Percentiles rank a stretch among this genome's conserved stretches.
These are phyloP conservation scores for Pygoscelis antarcticus DNA, from an alignment of 2,113 vertebrate genomes.

Conservation along the genomic window DNA sequence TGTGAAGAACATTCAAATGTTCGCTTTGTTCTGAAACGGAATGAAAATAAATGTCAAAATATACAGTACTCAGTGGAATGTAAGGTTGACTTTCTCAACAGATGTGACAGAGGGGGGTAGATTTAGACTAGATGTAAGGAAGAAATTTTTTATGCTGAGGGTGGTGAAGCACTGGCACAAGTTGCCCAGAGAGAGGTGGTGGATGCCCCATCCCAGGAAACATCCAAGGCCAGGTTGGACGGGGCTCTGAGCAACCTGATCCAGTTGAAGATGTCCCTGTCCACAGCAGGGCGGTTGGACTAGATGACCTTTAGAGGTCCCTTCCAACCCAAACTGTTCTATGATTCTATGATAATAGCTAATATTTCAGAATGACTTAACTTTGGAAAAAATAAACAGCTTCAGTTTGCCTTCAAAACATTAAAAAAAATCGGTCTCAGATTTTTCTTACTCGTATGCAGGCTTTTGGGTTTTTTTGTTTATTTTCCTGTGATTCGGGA, in stretches of 20 bases:
- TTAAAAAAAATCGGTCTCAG: not conserved
- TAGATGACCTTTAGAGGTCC: too few species aligned
- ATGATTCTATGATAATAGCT: not conserved
- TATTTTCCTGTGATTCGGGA: not conserved
- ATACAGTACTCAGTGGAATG: not conserved
- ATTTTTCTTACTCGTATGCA: not conserved
- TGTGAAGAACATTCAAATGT: not conserved
- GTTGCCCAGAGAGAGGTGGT: too few species aligned
- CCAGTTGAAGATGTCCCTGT: too few species aligned
- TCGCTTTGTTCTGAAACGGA: not conserved
- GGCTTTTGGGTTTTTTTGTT: not conserved
- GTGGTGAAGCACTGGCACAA: too few species aligned
- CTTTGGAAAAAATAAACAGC: not conserved
- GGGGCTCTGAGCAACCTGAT: too few species aligned
- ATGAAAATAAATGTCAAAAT: not conserved
- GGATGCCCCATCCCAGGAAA: too few species aligned
- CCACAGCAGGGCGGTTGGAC: too few species aligned
- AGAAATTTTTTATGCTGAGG: too few species aligned
- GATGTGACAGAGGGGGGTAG: not conserved
- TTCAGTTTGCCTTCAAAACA: not conserved
- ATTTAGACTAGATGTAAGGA: too few species aligned
- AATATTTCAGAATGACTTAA: not conserved
- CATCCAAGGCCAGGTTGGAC: too few species aligned
- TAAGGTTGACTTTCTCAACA: not conserved
- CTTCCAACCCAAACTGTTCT: too few species aligned